A percentile compares a stretch with the other conserved stretches of the same genome.
Evolutionary conservation across 2,888 invertebrate species (phyloP).

Genomic region (Odontothrips loti): DNA sequence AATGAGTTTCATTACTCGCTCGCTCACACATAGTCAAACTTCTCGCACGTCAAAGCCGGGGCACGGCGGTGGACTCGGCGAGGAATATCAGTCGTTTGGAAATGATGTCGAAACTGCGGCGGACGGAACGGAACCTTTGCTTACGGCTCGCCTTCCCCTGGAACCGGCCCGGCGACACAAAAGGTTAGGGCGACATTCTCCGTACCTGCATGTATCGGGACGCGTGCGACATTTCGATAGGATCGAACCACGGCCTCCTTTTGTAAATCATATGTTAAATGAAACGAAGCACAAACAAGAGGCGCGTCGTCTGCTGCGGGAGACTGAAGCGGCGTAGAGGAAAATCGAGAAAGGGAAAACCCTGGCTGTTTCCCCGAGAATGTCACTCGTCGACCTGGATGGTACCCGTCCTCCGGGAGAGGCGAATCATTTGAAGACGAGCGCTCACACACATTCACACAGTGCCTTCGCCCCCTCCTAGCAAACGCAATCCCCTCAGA

Average conservation of each 20-base stretch:
- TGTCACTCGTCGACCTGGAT: not conserved
- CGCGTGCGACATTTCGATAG: constrained; percentile 16
- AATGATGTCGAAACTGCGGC: too few relatives aligned
- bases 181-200: too few relatives aligned
- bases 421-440: not conserved
- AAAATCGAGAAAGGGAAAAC: not conserved
- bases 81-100: too few relatives aligned
- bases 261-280: constrained; percentile 18
- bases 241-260: constrained; percentile 4
- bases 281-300: not conserved
- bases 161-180: not conserved
- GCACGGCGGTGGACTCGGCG: too few relatives aligned
- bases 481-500: constrained; percentile 1
- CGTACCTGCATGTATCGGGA: not conserved
- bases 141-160: not conserved
- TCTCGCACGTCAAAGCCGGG: too few relatives aligned
- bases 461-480: not conserved
- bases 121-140: too few relatives aligned
- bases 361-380: not conserved
- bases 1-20: constrained; percentile 5
- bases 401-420: not conserved
- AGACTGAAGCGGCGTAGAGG: not conserved
- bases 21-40: not conserved
- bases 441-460: not conserved
- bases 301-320: not conserved